Conservation (phyloP, 2,888 invertebrate species). For the Platynereis dumerilii region DNA sequence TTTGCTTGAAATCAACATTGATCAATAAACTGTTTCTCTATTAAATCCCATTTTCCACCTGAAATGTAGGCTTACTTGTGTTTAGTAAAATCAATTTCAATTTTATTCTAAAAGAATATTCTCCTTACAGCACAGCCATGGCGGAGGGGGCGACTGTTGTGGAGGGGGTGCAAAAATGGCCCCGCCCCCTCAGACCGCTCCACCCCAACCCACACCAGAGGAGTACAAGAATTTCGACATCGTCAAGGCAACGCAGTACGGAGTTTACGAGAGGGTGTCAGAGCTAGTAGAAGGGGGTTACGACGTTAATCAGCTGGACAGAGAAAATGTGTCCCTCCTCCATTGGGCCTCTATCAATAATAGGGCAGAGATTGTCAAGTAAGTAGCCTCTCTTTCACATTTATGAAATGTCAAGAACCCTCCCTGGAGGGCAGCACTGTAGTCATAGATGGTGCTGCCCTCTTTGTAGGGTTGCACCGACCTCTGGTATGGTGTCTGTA, state of each 20-base stretch:
- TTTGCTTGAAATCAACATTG: neutral
- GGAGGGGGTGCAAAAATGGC: neutral
- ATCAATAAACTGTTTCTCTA: neutral
- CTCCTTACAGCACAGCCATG: too few species aligned
- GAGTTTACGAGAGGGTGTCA: constrained; percentile 70
- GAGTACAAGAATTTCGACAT: constrained; percentile 56
- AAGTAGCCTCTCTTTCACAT: constrained; percentile 26
- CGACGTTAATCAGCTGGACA: constrained; percentile 92
- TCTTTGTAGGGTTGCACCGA: neutral
- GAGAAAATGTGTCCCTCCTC: constrained; percentile 93
- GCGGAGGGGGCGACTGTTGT: neutral
- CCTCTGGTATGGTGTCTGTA: too few species aligned
- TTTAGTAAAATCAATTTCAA: too few species aligned
- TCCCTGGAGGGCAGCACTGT: neutral
- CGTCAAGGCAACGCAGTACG: constrained; percentile 78
- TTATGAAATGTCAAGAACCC: too few species aligned
- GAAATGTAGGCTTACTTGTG: too few species aligned
- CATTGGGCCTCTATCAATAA: constrained; percentile 99
- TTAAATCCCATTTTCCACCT: neutral
- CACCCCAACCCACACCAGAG: constrained; percentile 36
- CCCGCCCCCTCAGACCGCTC: constrained; percentile 17
- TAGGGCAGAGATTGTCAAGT: constrained; percentile 85
- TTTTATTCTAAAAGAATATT: too few species aligned
- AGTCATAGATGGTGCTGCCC: neutral
- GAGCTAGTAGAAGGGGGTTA: constrained; percentile 87